Conservation (phyloP, 1,140 invertebrate species). For the Drosophila ironensis region DNA sequence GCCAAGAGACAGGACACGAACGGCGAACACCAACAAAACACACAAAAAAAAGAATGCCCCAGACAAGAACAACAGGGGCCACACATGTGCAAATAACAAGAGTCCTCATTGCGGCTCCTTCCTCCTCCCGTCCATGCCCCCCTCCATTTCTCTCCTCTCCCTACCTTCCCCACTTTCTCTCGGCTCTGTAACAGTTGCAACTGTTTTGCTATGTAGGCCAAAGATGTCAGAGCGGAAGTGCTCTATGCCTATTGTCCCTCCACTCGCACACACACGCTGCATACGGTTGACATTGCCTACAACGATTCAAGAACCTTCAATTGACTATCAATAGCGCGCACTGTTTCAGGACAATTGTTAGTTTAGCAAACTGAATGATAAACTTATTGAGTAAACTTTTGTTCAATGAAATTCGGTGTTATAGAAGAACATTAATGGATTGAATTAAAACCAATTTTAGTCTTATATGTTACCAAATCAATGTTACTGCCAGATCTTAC, state of each 20-base stretch:
- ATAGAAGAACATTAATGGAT: no score
- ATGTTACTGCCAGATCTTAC: no score
- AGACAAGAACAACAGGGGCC: constrained; percentile 22
- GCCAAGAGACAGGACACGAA: constrained; percentile 26
- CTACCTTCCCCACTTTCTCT: neutral
- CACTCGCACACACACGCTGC: constrained; percentile 25
- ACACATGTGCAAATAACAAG: constrained; percentile 65
- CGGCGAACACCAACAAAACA: constrained; percentile 3
- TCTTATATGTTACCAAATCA: no score
- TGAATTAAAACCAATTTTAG: no score
- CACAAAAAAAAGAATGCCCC: constrained; percentile 9
- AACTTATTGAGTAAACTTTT: no score
- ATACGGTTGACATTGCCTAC: neutral
- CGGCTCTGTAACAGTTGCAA: constrained; percentile 61
- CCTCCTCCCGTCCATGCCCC: neutral
- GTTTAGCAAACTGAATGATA: no score
- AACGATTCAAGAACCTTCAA: neutral
- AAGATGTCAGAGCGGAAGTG: constrained; percentile 46
- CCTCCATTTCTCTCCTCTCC: neutral
- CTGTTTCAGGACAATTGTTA: no score
- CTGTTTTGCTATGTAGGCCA: constrained; percentile 77
- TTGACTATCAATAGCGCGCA: no score
- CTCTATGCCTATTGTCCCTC: constrained; percentile 32
- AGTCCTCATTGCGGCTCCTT: constrained; percentile 37
- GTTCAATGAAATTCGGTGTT: no score